A percentile compares a stretch with the other conserved stretches of the same genome.
Conservation (phyloP, 2,113 vertebrate genomes). For the Monarcha castaneiventris region DNA sequence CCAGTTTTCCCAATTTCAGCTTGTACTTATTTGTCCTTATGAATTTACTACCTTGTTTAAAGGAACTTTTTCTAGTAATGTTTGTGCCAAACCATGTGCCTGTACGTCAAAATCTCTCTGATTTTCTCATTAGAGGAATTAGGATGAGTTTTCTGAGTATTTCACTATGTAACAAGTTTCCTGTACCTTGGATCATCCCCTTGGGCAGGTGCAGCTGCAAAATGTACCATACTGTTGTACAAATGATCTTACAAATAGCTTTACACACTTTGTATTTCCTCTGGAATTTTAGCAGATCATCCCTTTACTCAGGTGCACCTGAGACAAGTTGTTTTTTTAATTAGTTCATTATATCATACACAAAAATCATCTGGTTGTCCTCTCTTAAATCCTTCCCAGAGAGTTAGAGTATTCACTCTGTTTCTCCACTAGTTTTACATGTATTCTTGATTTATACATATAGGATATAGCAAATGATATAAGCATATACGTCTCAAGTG, state of each 20-base stretch:
- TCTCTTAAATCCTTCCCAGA: background rate
- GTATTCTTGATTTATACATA: background rate
- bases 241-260: background rate
- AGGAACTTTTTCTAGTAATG: too few species aligned
- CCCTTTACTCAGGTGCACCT: background rate
- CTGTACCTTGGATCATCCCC: background rate
- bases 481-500: background rate
- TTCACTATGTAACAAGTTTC: background rate
- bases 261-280: background rate
- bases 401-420: background rate
- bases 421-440: background rate
- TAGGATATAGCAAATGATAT: background rate
- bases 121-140: background rate
- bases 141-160: background rate
- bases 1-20: background rate
- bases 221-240: background rate
- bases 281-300: background rate
- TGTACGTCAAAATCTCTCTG: background rate
- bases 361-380: background rate
- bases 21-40: background rate
- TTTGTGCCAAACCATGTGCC: background rate
- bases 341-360: background rate
- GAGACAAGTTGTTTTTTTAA: background rate
- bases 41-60: background rate
- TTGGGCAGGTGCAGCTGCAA: background rate